Base-by-base conservation (phyloP, 1,140 invertebrate genomes). In the Atta texana region DNA sequence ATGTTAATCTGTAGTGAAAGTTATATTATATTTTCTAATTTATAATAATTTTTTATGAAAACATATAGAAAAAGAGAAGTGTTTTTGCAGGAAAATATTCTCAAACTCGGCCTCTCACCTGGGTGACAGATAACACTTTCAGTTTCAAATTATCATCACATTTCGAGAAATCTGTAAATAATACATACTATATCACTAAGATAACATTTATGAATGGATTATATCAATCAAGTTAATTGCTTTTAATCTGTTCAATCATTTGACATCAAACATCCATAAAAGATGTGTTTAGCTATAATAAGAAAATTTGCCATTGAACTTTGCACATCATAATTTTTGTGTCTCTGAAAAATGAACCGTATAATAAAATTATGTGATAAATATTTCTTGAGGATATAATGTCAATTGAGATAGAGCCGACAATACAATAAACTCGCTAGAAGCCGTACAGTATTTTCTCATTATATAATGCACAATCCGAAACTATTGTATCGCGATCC, bases 371-470 rank as follows among this genome's bases (percentile, higher is more conserved):
- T 31, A 64, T 3, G n/a, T n/a, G 44, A 78, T n/a, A 66, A 44
- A 44, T 61, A 21, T 1, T 14, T 64, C 12, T 51, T 18, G 21
- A 28, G 49, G 51, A 53, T 28, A 28, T 61, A 34, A 3, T 14
- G 55, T 59, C 14, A 74, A 68, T 28, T 21, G 69, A 14, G 44
- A 84, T 76, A 10, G 31, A 76, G 4, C 39, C 4, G 10, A 31
- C 21, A 57, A 71, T 66, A 39, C 14, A 28, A 68, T 53, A 63
- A 49, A 77, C 51, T 49, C 57, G 39, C 63, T 44, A 82, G 28
- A 71, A 86, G 66, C 84, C 81, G 80, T 86, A 87, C 87, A 89
- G 88, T 89, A 89, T 89, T 89, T 66, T 59, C 34, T 76, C 39
- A n/a, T 24, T 59, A 82, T n/a, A 21, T n/a, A 12, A 12, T 7